Percentiles rank a stretch among this genome's conserved stretches.
Conservation (phyloP, 1,140 invertebrate species). For the Drosophila kohkoa region DNA sequence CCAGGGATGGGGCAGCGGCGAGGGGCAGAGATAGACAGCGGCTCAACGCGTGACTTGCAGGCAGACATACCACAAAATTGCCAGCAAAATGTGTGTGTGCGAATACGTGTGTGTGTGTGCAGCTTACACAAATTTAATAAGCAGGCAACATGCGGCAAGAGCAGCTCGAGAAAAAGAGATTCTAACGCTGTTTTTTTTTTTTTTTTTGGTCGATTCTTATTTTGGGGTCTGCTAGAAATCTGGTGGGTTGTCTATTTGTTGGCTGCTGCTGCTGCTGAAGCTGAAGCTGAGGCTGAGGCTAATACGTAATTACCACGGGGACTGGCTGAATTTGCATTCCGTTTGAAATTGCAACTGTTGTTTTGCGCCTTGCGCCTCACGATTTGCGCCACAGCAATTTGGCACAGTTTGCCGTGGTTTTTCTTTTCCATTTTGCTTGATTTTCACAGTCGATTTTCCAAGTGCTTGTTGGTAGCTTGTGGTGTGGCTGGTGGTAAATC, state of each 20-base stretch:
- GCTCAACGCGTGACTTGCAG: constrained; percentile 73
- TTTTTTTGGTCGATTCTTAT: constrained; percentile 9
- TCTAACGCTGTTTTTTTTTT: constrained; percentile 54
- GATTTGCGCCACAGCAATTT: constrained; percentile 72
- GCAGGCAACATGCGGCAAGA: constrained; percentile 50
- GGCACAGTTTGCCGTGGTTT: constrained; percentile 63
- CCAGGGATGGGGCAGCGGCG: constrained; percentile 2
- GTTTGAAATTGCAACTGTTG: constrained; percentile 83
- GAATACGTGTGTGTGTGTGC: constrained; percentile 24
- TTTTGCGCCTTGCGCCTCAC: constrained; percentile 80
- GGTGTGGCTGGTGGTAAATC: constrained; percentile 37
- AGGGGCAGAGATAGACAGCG: constrained; percentile 23
- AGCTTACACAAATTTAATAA: constrained; percentile 61
- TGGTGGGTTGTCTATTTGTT: constrained; percentile 19
- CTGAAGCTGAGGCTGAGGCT: constrained; percentile 23
- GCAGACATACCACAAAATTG: constrained; percentile 67
- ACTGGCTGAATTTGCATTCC: constrained; percentile 82
- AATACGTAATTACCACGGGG: constrained; percentile 64
- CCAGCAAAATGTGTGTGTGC: constrained; percentile 42
- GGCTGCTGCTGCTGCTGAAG: constrained; percentile 18
- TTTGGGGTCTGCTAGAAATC: constrained; percentile 26
- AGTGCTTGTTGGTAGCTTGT: constrained; percentile 30
- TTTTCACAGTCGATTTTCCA: constrained; percentile 81
- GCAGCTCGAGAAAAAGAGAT: constrained; percentile 37
- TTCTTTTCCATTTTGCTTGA: constrained; percentile 13